phyloP scores from a whole-genome alignment of 2,113 vertebrate species.

The Syngnathoides biaculeatus region DNA sequence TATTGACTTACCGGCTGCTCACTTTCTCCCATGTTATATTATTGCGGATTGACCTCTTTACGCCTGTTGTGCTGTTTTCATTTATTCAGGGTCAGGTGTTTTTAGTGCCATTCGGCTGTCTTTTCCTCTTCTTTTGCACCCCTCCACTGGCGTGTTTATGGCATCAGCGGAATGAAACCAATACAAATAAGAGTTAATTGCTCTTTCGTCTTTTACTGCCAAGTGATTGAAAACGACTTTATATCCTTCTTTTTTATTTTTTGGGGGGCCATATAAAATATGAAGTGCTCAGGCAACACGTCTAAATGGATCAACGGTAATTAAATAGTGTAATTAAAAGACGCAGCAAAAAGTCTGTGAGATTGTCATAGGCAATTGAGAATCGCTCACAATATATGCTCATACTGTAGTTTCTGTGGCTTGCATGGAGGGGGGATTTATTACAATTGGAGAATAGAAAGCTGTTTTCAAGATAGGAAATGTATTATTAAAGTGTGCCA shows the following conservation, averaged over 20 bases:
- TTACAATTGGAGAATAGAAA: neutral
- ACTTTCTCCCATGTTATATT: neutral
- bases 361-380: slow-evolving; percentile 61
- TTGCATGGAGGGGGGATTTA: slow-evolving; percentile 3
- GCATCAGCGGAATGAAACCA: slow-evolving; percentile 52
- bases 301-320: slow-evolving; percentile 64
- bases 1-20: neutral
- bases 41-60: neutral
- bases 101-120: neutral
- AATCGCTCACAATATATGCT: slow-evolving; percentile 37
- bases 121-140: slow-evolving; percentile 10
- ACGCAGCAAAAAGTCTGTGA: slow-evolving; percentile 39
- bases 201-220: slow-evolving; percentile 38
- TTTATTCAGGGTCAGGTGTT: neutral
- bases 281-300: slow-evolving; percentile 46
- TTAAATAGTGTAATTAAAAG: slow-evolving; percentile 65
- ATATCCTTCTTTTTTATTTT: slow-evolving; percentile 38
- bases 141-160: slow-evolving; percentile 43
- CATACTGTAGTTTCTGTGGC: slow-evolving; percentile 19
- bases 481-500: neutral
- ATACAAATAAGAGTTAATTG: slow-evolving; percentile 56
- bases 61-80: neutral
- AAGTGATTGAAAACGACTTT: slow-evolving; percentile 46
- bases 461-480: neutral
- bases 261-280: slow-evolving; percentile 34